phyloP scores from a whole-genome alignment of 2,888 invertebrate species.

The Aporophyla lueneburgensis region DNA sequence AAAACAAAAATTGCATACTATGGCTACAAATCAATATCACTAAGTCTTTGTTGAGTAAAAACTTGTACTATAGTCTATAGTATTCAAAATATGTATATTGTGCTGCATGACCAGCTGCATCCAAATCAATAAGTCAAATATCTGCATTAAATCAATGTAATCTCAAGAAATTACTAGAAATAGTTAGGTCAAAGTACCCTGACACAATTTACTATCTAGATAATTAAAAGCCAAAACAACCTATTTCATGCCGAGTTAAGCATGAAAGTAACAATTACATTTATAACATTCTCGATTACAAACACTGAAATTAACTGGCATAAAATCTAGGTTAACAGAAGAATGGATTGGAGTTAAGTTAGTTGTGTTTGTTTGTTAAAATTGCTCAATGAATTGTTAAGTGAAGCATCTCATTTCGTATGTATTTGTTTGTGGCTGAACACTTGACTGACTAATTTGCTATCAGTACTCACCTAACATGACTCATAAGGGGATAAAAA shows the following conservation, averaged over 20 bases:
- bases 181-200: background rate
- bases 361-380: slow-evolving; percentile 17
- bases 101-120: background rate
- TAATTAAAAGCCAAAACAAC: slow-evolving; percentile 20
- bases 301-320: slow-evolving; percentile 33
- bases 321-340: slow-evolving; percentile 51
- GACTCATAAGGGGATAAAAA: background rate
- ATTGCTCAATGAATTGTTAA: slow-evolving; percentile 40
- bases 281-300: slow-evolving; percentile 35
- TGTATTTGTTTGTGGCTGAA: slow-evolving; percentile 23
- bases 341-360: slow-evolving; percentile 38
- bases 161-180: too few species aligned
- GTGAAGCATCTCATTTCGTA: slow-evolving; percentile 17
- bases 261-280: slow-evolving; percentile 51
- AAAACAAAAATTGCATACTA: background rate
- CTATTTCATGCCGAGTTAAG: slow-evolving; percentile 27
- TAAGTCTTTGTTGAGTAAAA: background rate
- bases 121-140: background rate
- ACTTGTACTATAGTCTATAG: background rate
- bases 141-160: background rate
- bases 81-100: background rate
- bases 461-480: slow-evolving; percentile 2
- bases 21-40: background rate
- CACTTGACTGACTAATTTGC: slow-evolving; percentile 11
- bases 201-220: background rate